A percentile compares a stretch with the other conserved stretches of the same genome.
Conservation (phyloP, 2,797 vertebrate genomes). For the Hipposideros larvatus region DNA sequence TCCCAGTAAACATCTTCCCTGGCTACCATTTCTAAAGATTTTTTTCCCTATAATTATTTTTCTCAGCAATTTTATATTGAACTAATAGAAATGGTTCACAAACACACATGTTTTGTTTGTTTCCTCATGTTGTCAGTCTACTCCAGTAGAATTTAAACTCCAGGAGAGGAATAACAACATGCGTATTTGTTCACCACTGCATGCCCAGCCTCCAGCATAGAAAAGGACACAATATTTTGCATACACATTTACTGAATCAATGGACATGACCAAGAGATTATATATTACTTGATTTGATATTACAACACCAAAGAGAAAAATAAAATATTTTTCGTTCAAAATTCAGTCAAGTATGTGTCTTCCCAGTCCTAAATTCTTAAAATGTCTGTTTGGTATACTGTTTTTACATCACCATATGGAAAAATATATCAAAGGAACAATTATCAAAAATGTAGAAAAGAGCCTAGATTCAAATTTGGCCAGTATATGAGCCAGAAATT, state of each 20-base stretch:
- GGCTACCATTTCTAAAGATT: background rate
- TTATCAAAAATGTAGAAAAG: background rate
- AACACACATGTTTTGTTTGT: background rate
- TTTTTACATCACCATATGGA: background rate
- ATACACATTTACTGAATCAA: background rate
- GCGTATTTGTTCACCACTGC: background rate
- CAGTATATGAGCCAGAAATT: background rate
- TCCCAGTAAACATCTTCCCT: background rate
- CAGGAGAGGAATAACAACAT: background rate
- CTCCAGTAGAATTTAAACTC: background rate
- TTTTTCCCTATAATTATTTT: background rate
- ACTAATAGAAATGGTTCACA: background rate
- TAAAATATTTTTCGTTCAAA: background rate
- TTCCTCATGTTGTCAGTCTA: background rate
- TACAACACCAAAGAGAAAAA: background rate
- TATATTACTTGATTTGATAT: background rate
- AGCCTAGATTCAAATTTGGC: background rate
- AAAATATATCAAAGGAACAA: background rate
- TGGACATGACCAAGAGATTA: background rate
- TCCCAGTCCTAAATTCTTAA: background rate
- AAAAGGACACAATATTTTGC: background rate
- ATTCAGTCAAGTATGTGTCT: background rate
- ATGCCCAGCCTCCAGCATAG: background rate
- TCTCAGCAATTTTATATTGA: background rate
- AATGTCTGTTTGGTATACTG: background rate